phyloP scores from a whole-genome alignment of 2,888 invertebrate genomes.

The Drosophila paracracens region DNA sequence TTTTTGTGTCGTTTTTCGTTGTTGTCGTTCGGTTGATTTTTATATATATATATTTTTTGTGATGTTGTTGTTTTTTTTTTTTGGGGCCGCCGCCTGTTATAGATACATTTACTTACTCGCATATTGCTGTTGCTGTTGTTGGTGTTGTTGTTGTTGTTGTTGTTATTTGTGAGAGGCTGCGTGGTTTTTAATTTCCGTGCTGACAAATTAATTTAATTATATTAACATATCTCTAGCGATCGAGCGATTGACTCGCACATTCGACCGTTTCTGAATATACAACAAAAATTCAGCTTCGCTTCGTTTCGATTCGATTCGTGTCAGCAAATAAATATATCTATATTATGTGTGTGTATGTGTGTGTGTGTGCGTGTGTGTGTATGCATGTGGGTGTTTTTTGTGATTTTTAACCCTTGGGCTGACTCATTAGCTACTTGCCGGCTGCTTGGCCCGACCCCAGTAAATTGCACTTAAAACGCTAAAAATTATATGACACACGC shows the following conservation, averaged over 20 bases:
- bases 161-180: conserved; percentile 34
- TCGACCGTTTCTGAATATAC: conserved; percentile 42
- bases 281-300: conserved; percentile 27
- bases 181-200: conserved; percentile 79
- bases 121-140: conserved; percentile 21
- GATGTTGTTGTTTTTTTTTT: conserved; percentile 15
- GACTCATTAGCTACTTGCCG: conserved; percentile 67
- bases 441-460: conserved; percentile 23
- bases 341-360: neutral
- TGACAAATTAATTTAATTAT: conserved; percentile 83
- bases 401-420: conserved; percentile 66
- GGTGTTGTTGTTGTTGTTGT: conserved; percentile 25
- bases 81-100: conserved; percentile 44
- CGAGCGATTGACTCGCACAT: conserved; percentile 72
- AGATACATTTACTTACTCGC: conserved; percentile 45
- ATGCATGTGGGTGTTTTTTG: conserved; percentile 31
- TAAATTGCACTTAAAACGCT: conserved; percentile 80
- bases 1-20: conserved; percentile 54
- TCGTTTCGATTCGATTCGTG: conserved; percentile 35
- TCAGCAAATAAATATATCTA: conserved; percentile 13
- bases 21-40: conserved; percentile 10
- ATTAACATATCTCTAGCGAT: conserved; percentile 80
- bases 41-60: neutral
- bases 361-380: neutral
- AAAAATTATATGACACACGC: conserved; percentile 78